These are phyloP conservation scores for Numida meleagris DNA, from an alignment of 2,113 vertebrate genomes.

Conservation along the genomic window DNA sequence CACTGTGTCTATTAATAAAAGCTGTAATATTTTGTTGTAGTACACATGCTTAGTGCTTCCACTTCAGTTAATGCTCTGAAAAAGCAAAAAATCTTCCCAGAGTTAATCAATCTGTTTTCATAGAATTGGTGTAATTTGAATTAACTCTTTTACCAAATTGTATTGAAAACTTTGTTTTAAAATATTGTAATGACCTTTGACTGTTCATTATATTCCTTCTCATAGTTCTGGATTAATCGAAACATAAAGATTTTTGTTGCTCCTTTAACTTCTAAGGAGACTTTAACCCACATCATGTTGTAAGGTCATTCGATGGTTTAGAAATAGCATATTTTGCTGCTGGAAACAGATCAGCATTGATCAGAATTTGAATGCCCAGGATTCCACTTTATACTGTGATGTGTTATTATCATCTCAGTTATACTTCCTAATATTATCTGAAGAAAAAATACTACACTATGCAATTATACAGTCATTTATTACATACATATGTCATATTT, in stretches of 20 bases:
- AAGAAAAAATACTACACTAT: background rate
- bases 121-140: background rate
- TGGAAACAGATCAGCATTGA: slow-evolving; percentile 7
- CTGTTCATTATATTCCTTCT: background rate
- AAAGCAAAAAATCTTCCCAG: background rate
- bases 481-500: background rate
- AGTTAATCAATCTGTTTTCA: background rate
- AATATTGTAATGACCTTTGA: background rate
- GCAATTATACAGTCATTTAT: background rate
- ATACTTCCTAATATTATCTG: background rate
- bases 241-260: background rate
- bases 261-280: background rate
- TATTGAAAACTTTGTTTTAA: background rate
- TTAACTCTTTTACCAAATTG: background rate
- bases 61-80: background rate
- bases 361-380: slow-evolving; percentile 7
- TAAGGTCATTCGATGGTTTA: slow-evolving; percentile 3
- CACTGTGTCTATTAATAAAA: background rate
- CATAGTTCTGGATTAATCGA: background rate
- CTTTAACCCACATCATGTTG: background rate
- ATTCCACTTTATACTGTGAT: background rate
- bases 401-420: background rate
- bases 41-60: background rate
- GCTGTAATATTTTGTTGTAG: background rate
- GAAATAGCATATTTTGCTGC: background rate